Evolutionary conservation across 1,140 invertebrate species (phyloP).

Genomic region (Platorchestia sp.): DNA sequence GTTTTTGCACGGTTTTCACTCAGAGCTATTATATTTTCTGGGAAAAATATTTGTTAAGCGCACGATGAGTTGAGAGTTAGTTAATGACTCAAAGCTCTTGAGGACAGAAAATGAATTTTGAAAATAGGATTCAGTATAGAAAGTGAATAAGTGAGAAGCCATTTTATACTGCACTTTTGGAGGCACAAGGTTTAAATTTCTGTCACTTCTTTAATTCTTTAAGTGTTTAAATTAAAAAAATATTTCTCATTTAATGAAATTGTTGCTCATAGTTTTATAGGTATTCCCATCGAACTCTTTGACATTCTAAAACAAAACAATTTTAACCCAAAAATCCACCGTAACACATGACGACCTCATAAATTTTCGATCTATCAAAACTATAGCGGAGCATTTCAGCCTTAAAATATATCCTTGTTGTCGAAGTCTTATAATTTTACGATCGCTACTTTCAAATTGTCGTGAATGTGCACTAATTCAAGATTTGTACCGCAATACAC

Average conservation of each 20-base stretch:
- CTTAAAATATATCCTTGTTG: neutral
- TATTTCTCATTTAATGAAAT: too few relatives aligned
- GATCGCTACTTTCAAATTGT: neutral
- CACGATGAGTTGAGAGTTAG: neutral
- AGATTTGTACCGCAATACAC: neutral
- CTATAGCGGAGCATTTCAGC: neutral
- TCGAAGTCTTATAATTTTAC: neutral
- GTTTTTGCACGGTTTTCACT: neutral
- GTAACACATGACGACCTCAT: neutral
- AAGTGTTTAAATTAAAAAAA: too few relatives aligned
- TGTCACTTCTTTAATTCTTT: too few relatives aligned
- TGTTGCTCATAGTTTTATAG: too few relatives aligned
- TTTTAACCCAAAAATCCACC: neutral
- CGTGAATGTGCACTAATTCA: too few relatives aligned
- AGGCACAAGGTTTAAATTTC: neutral
- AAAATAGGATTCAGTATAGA: neutral
- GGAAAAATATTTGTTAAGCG: neutral
- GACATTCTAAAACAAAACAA: neutral
- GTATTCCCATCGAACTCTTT: neutral
- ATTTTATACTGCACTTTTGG: neutral
- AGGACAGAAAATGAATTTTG: neutral
- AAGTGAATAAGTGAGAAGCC: neutral
- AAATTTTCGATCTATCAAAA: neutral
- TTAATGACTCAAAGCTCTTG: neutral
- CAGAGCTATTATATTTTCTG: neutral